Conservation (phyloP, 2,113 vertebrate genomes). For the Carollia perspicillata region DNA sequence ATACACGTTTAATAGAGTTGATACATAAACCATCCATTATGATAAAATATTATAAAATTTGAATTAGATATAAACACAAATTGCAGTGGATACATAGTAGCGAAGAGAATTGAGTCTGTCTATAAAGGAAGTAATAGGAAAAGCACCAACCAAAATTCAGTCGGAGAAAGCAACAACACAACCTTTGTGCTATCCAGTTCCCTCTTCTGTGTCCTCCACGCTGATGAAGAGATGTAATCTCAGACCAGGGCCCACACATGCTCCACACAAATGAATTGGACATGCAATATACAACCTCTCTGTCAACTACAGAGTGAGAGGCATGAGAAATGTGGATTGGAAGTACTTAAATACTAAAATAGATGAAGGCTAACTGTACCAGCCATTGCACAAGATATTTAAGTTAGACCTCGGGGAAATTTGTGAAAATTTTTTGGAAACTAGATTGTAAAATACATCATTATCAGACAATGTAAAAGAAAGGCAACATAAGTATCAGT, state of each 20-base stretch:
- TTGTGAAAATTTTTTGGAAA: background rate
- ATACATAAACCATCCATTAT: background rate
- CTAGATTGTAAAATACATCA: background rate
- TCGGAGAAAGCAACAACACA: background rate
- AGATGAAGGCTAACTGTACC: background rate
- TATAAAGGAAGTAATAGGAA: background rate
- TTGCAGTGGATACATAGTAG: background rate
- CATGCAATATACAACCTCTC: background rate
- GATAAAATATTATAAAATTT: background rate
- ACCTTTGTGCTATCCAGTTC: background rate
- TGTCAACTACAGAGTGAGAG: background rate
- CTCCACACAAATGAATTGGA: background rate
- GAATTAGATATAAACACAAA: background rate
- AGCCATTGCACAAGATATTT: background rate
- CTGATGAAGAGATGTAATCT: background rate
- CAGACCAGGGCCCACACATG: background rate
- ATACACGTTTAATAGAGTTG: background rate
- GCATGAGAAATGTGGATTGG: background rate
- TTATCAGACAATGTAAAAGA: background rate
- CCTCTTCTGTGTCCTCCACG: background rate
- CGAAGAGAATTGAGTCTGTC: background rate
- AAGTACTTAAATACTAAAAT: background rate
- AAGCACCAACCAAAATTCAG: background rate
- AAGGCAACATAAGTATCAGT: background rate
- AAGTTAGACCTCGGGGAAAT: background rate